These are phyloP conservation scores for Entomyzon cyanotis DNA, from an alignment of 2,113 vertebrate species.

Conservation along the genomic window DNA sequence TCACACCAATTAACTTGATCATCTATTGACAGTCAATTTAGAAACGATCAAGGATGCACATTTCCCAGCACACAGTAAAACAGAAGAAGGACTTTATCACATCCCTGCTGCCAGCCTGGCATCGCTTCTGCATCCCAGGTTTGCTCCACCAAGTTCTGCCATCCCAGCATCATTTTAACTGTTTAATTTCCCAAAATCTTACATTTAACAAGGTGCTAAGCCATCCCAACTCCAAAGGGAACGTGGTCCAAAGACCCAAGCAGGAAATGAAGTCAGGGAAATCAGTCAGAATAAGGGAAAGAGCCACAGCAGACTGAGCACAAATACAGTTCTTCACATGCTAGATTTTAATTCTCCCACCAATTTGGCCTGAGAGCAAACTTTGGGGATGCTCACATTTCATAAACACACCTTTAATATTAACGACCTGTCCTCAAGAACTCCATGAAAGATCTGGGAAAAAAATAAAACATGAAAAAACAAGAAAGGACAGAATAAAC, in stretches of 20 bases:
- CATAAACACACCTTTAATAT: background rate
- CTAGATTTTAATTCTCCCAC: background rate
- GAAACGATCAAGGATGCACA: background rate
- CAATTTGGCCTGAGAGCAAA: background rate
- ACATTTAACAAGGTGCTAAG: background rate
- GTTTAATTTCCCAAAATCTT: background rate
- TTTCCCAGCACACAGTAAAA: background rate
- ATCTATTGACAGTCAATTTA: background rate
- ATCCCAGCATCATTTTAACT: background rate
- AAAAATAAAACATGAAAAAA: background rate
- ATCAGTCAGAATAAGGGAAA: background rate
- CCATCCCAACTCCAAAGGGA: background rate
- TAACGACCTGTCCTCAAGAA: background rate
- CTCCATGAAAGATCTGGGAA: background rate
- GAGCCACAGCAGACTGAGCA: background rate
- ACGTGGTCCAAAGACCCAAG: background rate
- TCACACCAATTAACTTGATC: conserved; percentile 33
- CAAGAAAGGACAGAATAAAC: background rate
- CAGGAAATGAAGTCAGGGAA: background rate
- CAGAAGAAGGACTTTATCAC: background rate
- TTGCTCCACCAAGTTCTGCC: background rate
- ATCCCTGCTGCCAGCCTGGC: background rate
- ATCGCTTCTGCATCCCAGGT: background rate
- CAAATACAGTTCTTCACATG: background rate
- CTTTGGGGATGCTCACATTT: background rate